phyloP scores from a whole-genome alignment of 2,113 vertebrate species.

The Nothoprocta pentlandii region DNA sequence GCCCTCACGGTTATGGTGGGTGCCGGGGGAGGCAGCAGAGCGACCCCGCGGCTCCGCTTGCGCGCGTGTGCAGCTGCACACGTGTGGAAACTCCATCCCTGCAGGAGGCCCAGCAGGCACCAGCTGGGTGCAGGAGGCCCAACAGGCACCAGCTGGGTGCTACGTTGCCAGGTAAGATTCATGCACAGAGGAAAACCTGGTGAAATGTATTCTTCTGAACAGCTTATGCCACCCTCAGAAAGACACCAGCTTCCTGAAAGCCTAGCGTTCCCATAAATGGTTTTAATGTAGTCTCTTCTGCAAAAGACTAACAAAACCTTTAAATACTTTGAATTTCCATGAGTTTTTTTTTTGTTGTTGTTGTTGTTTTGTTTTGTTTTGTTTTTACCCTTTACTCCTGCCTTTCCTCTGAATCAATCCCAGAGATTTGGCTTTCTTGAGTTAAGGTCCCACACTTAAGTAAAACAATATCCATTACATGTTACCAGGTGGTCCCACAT shows the following conservation, averaged over 20 bases:
- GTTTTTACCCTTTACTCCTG: background rate
- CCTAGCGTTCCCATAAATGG: rapidly evolving
- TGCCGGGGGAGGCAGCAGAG: background rate
- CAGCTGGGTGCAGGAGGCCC: background rate
- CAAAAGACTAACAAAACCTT: background rate
- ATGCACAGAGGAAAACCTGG: background rate
- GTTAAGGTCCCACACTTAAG: background rate
- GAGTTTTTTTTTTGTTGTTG: too few relatives aligned
- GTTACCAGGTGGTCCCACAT: background rate
- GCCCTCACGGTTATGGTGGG: background rate
- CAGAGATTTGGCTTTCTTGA: background rate
- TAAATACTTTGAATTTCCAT: background rate
- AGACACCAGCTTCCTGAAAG: background rate
- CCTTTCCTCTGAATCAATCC: background rate
- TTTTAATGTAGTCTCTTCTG: background rate
- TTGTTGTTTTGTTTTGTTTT: background rate
- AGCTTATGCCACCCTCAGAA: background rate
- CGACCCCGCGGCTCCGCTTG: background rate
- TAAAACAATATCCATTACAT: background rate
- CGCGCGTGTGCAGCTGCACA: background rate
- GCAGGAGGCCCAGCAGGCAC: too few relatives aligned
- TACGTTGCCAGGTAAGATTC: rapidly evolving
- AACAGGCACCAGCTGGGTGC: background rate
- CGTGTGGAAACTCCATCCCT: rapidly evolving
- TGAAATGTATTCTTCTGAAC: rapidly evolving